phyloP scores from a whole-genome alignment of 2,888 invertebrate genomes.

The Aphodius granarius region DNA sequence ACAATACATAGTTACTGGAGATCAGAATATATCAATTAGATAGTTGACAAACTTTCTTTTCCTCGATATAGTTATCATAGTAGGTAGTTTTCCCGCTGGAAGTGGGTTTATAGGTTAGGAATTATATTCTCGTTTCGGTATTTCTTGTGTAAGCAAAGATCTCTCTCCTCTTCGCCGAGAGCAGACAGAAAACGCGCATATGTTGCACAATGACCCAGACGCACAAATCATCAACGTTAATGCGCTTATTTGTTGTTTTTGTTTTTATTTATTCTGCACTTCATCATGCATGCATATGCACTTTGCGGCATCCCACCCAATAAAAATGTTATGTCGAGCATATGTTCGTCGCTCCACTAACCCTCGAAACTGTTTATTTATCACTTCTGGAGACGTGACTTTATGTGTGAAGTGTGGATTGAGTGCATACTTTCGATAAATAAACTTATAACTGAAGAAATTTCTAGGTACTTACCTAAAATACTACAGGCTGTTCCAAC shows the following conservation, averaged over 20 bases:
- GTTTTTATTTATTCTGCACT: background rate
- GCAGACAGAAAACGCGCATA: background rate
- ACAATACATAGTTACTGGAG: too few species aligned
- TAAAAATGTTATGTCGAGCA: background rate
- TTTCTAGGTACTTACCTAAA: conserved; percentile 63
- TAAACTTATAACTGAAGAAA: background rate
- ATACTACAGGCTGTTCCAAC: conserved; percentile 61
- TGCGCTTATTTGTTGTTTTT: background rate
- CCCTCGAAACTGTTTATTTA: background rate
- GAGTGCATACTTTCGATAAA: background rate
- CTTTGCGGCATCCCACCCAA: background rate
- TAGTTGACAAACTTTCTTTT: background rate
- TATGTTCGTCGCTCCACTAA: background rate
- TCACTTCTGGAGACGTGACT: background rate
- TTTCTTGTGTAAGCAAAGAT: background rate
- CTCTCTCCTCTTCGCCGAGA: background rate
- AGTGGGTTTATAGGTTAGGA: background rate
- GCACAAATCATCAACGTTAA: background rate
- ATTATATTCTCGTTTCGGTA: background rate
- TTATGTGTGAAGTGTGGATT: background rate
- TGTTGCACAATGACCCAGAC: background rate
- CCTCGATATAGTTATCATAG: background rate
- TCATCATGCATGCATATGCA: background rate
- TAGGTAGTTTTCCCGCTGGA: too few species aligned
- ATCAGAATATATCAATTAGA: too few species aligned